phyloP scores from a whole-genome alignment of 2,797 vertebrate genomes.

The Phrynocephalus guinanensis region DNA sequence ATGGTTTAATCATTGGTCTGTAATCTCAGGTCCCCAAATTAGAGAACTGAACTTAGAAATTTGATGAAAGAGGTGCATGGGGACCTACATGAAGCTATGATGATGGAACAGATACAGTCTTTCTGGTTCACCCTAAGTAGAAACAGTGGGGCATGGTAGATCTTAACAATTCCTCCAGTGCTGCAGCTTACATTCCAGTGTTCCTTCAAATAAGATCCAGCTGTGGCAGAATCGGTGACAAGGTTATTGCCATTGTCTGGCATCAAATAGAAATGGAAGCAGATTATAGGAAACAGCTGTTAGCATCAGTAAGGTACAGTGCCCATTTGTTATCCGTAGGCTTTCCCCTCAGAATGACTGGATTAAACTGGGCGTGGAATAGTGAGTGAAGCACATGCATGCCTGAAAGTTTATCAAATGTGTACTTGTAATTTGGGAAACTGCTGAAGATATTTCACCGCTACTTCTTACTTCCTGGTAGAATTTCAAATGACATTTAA shows the following conservation, averaged over 20 bases:
- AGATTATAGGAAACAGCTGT: not conserved
- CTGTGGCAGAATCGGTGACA: not conserved
- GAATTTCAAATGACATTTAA: not conserved
- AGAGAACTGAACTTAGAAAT: not conserved
- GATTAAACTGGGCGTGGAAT: not conserved
- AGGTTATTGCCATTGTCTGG: not conserved
- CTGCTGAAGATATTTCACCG: not conserved
- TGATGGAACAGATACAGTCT: not conserved
- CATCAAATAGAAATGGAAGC: not conserved
- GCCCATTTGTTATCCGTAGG: no score
- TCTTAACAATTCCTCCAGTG: not conserved
- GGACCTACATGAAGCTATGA: not conserved
- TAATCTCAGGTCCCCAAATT: not conserved
- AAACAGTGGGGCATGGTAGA: not conserved
- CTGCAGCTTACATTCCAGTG: not conserved
- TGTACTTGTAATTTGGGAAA: not conserved
- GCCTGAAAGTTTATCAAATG: not conserved
- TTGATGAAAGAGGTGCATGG: not conserved
- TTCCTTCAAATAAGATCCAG: not conserved
- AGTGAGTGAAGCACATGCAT: not conserved
- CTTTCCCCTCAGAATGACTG: not conserved
- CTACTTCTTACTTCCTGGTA: rapidly evolving
- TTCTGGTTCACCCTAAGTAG: not conserved
- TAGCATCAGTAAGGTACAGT: not conserved
- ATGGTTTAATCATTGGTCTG: not conserved